phyloP scores from a whole-genome alignment of 2,888 invertebrate species.

The Eristalis pertinax region DNA sequence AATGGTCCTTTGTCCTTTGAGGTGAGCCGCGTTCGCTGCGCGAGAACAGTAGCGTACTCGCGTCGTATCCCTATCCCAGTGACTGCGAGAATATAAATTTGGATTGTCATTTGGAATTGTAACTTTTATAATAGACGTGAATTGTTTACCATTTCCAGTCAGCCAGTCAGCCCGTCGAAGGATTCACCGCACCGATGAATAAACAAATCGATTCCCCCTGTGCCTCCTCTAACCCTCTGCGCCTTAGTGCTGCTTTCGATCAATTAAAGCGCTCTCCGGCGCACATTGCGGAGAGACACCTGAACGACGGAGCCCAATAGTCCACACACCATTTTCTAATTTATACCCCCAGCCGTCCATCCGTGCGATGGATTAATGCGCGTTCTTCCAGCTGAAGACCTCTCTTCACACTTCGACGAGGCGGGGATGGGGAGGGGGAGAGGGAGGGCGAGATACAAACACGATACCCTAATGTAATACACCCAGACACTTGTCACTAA shows the following conservation, averaged over 20 bases:
- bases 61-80: slow-evolving; percentile 32
- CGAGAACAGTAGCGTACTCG: slow-evolving; percentile 62
- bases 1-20: slow-evolving; percentile 73
- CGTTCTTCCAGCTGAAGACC: slow-evolving; percentile 49
- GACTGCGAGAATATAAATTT: slow-evolving; percentile 68
- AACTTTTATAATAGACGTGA: slow-evolving; percentile 70
- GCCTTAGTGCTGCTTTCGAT: neutral
- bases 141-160: slow-evolving; percentile 59
- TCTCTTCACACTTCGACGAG: slow-evolving; percentile 51
- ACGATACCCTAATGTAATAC: slow-evolving; percentile 72
- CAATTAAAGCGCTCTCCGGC: slow-evolving; percentile 44
- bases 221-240: no score
- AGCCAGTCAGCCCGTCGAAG: neutral
- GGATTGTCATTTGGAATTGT: slow-evolving; percentile 69
- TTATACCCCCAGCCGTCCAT: slow-evolving; percentile 49
- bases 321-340: slow-evolving; percentile 61
- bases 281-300: slow-evolving; percentile 33
- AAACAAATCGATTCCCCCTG: slow-evolving; percentile 44
- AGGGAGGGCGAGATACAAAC: slow-evolving; percentile 41
- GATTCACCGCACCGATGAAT: slow-evolving; percentile 5
- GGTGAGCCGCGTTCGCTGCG: slow-evolving; percentile 48
- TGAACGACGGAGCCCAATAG: slow-evolving; percentile 62
- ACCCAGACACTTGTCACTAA: slow-evolving; percentile 73
- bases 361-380: slow-evolving; percentile 64
- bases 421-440: no score